These are phyloP conservation scores for Heliconius sara DNA, from an alignment of 2,888 invertebrate species.

Conservation along the genomic window DNA sequence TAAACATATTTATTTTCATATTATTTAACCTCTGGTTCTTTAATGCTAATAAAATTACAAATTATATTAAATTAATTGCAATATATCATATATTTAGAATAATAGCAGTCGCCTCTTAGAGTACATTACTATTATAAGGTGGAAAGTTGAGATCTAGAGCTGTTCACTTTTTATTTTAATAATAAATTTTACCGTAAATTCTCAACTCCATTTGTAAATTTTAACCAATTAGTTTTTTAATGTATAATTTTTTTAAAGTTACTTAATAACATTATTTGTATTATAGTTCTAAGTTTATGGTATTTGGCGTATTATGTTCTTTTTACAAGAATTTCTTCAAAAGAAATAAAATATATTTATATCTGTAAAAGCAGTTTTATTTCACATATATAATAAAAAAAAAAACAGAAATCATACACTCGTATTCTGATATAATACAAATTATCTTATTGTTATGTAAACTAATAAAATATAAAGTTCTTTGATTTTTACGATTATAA, in stretches of 20 bases:
- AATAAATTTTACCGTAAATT: background rate
- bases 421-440: no score
- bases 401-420: no score
- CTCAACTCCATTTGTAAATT: conserved; percentile 10
- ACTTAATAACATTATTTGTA: conserved; percentile 6
- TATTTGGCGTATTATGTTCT: conserved; percentile 25
- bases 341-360: conserved; percentile 48
- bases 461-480: no score
- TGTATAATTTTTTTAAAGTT: conserved; percentile 14
- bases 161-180: background rate
- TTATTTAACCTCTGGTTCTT: no score
- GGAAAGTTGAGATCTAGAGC: background rate
- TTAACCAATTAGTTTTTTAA: conserved; percentile 25
- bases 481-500: no score
- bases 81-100: background rate
- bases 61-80: no score
- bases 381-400: background rate
- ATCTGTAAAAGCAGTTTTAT: conserved; percentile 43
- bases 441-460: no score
- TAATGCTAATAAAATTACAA: no score
- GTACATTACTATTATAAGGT: conserved; percentile 6
- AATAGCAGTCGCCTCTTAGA: conserved; percentile 13
- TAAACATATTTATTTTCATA: background rate
- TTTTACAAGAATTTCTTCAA: conserved; percentile 33
- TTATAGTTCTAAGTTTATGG: conserved; percentile 17